phyloP scores from a whole-genome alignment of 2,113 vertebrate genomes.

The Tamias sibiricus region DNA sequence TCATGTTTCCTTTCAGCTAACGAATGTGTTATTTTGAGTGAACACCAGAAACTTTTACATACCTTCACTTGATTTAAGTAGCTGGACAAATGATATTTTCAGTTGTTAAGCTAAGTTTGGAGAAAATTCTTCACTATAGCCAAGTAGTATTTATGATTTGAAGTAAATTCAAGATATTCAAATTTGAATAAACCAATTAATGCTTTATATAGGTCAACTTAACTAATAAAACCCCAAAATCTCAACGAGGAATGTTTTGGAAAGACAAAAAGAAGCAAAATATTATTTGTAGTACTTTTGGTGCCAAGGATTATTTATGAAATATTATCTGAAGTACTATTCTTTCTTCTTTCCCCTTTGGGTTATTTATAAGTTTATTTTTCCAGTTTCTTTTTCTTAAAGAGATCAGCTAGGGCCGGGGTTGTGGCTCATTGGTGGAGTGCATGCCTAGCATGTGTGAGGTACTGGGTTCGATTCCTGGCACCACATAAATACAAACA shows the following conservation, averaged over 20 bases:
- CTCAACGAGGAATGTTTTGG: not conserved
- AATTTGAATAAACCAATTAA: not conserved
- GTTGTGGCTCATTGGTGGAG: no score
- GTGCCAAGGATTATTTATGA: conserved; percentile 23
- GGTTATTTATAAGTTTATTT: conserved; percentile 26
- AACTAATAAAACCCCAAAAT: not conserved
- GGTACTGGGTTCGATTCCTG: no score
- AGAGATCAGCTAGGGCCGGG: not conserved
- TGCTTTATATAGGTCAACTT: not conserved
- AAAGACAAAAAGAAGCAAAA: not conserved
- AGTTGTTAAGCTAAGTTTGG: not conserved
- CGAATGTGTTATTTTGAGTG: not conserved
- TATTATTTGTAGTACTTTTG: not conserved
- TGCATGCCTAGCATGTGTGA: no score
- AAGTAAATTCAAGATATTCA: not conserved
- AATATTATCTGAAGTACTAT: not conserved
- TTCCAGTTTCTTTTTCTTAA: not conserved
- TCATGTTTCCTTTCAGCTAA: not conserved
- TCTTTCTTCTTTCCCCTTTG: conserved; percentile 4
- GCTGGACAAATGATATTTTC: not conserved
- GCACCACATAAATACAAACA: no score
- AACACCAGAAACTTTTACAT: not conserved
- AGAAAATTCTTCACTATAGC: not conserved
- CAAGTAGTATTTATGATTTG: not conserved
- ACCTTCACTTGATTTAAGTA: not conserved